These are phyloP conservation scores for Erythrocebus patas DNA, from an alignment of 2,113 vertebrate species.

Conservation along the genomic window DNA sequence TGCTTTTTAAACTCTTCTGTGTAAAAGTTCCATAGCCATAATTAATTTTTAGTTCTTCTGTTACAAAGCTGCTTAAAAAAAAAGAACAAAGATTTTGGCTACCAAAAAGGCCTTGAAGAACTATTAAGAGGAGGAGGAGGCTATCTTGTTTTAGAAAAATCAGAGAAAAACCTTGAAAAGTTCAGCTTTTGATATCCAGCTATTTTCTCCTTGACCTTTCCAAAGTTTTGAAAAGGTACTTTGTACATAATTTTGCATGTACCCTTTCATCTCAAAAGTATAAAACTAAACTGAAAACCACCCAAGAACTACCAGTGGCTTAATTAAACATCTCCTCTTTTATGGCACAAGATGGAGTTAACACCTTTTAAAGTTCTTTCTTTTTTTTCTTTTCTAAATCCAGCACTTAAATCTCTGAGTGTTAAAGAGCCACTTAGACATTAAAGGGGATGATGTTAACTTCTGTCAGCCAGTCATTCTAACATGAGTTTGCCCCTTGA, in stretches of 20 bases:
- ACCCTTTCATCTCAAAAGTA: conserved; percentile 86
- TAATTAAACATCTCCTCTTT: conserved; percentile 85
- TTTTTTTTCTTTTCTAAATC: conserved; percentile 75
- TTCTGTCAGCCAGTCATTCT: conserved; percentile 66
- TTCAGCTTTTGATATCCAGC: conserved; percentile 86
- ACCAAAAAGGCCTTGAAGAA: conserved; percentile 90
- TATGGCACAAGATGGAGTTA: conserved; percentile 83
- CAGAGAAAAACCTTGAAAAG: conserved; percentile 90
- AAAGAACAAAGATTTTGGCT: conserved; percentile 87
- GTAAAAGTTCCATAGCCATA: conserved; percentile 88
- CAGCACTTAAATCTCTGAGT: conserved; percentile 75
- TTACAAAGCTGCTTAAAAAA: conserved; percentile 87
- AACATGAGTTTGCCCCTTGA: conserved; percentile 71
- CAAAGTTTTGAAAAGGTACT: conserved; percentile 87
- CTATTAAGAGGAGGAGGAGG: conserved; percentile 87
- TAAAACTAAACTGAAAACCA: conserved; percentile 82
- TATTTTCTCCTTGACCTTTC: conserved; percentile 89
- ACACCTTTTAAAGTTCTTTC: conserved; percentile 82
- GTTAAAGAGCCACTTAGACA: conserved; percentile 82
- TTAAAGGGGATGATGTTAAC: conserved; percentile 76
- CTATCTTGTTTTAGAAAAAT: conserved; percentile 87
- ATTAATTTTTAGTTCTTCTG: conserved; percentile 90
- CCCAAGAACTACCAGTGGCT: conserved; percentile 84
- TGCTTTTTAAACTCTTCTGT: conserved; percentile 92
- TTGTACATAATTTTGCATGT: conserved; percentile 87